Percentiles rank a stretch among this genome's conserved stretches.
These are phyloP conservation scores for Marronus borbonicus DNA, from an alignment of 2,888 invertebrate species.

Conservation along the genomic window DNA sequence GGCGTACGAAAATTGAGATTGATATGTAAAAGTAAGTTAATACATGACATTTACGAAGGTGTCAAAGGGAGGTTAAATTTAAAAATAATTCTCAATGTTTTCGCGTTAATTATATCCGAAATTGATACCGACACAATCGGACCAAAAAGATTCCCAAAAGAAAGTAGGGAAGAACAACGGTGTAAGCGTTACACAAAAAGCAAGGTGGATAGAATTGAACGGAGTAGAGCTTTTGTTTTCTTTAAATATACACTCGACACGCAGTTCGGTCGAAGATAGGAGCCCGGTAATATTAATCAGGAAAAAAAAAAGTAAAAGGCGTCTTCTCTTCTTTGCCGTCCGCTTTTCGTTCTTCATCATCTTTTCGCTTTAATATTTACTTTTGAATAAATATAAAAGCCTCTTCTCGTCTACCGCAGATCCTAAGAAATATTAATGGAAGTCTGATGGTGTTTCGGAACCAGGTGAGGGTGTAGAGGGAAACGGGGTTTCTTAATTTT, in stretches of 20 bases:
- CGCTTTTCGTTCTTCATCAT: neutral
- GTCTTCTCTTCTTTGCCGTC: conserved; percentile 1
- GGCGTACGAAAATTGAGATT: no score
- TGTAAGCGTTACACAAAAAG: neutral
- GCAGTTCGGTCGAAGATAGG: conserved; percentile 12
- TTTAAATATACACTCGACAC: conserved; percentile 8
- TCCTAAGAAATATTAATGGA: conserved; percentile 61
- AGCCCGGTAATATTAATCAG: conserved; percentile 45
- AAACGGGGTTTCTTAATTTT: no score
- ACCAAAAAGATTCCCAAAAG: neutral
- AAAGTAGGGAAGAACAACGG: neutral
- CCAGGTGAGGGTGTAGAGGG: conserved; percentile 53
- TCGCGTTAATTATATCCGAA: conserved; percentile 34
- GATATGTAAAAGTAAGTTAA: no score
- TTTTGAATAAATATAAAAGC: conserved; percentile 50
- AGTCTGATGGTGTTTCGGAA: conserved; percentile 60
- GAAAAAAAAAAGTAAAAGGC: conserved; percentile 39
- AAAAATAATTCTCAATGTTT: no score
- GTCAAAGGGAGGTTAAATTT: no score
- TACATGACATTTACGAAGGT: no score
- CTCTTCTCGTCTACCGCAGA: conserved; percentile 55
- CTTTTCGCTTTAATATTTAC: conserved; percentile 30
- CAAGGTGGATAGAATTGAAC: neutral
- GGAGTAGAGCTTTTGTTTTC: conserved; percentile 25
- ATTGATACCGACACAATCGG: neutral